Evolutionary conservation across 2,113 vertebrate genomes (phyloP), one percentile per base, ranked within the genome.

Genomic region (Phaethon lepturus): DNA sequence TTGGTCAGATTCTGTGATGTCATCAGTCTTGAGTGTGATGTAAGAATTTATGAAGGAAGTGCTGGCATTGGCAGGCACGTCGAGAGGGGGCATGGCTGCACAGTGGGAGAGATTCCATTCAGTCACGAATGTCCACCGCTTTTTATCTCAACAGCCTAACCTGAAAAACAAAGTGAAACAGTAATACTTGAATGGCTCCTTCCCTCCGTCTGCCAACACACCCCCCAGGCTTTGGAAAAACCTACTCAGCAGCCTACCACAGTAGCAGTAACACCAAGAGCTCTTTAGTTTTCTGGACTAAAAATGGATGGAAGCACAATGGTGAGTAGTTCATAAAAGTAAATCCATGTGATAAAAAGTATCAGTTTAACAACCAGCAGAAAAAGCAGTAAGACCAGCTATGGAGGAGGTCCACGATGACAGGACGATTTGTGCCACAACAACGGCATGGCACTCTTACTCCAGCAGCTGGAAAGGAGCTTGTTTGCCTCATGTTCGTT

Each of bases 131-230:
- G 80, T 94, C 97, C 97, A 94, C 96, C 68, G 92, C 97, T 97
- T 97, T 97, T 98, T 97, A 98, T 98, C 98, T 98, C 98, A 98
- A 98, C 98, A 98, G 98, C 97, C 98, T 98, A 97, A 98, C 98
- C 98, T 98, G 97, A 35, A 98, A 98, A 92, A 97, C 86, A 98
- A 90, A 94, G 74, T 5, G 16, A 73, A 94, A 95, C n/a, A 50
- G 47, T 19, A 40, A 33, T 20, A 47, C n/a, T 44, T 58, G 77
- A n/a, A 88, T 5, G 26, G 40, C 8, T 80, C 50, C 38, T 74
- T 81, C 58, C 52, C 78, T 60, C n/a, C 4, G 4, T 14, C 64
- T 67, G 28, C 26, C 79, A 66, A 35, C 23, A 44, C 1, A 1
- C 10, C 26, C 33, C n/a, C 14, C 24, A 6, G 10, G 56, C 60